Conservation (phyloP, 1,140 invertebrate genomes). For the Ceratosolen fusciceps region DNA sequence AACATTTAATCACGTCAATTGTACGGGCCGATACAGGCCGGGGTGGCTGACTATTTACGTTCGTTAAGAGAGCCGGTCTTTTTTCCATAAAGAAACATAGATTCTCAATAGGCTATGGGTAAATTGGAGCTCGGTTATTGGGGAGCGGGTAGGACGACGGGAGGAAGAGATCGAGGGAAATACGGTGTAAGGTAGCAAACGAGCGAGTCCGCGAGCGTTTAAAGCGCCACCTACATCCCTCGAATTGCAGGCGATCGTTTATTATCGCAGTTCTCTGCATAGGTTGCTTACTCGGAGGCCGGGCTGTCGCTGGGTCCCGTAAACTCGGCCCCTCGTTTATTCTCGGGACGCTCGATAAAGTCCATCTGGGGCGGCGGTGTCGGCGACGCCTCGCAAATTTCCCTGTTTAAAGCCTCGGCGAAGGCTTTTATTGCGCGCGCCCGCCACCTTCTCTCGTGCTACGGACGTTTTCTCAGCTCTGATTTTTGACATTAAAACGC, state of each 20-base stretch:
- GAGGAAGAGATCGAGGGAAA: background rate
- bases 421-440: slow-evolving; percentile 34
- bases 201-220: background rate
- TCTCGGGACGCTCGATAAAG: slow-evolving; percentile 46
- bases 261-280: slow-evolving; percentile 32
- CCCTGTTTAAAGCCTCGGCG: slow-evolving; percentile 33
- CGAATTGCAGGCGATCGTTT: slow-evolving; percentile 32
- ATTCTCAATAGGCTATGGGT: no score
- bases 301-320: slow-evolving; percentile 23
- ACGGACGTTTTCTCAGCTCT: slow-evolving; percentile 31
- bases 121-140: no score
- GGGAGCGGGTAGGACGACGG: no score
- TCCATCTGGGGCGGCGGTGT: slow-evolving; percentile 39
- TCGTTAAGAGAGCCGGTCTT: no score
- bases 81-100: no score
- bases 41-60: no score
- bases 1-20: no score
- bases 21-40: no score
- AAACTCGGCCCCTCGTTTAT: slow-evolving; percentile 31
- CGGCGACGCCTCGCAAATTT: slow-evolving; percentile 45
- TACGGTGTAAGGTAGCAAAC: background rate
- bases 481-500: slow-evolving; percentile 32
- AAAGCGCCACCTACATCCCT: background rate
- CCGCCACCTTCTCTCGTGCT: slow-evolving; percentile 1
- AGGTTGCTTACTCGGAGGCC: background rate